Base-by-base conservation (phyloP, 2,797 vertebrate genomes). In the Nannoperca obscura region DNA sequence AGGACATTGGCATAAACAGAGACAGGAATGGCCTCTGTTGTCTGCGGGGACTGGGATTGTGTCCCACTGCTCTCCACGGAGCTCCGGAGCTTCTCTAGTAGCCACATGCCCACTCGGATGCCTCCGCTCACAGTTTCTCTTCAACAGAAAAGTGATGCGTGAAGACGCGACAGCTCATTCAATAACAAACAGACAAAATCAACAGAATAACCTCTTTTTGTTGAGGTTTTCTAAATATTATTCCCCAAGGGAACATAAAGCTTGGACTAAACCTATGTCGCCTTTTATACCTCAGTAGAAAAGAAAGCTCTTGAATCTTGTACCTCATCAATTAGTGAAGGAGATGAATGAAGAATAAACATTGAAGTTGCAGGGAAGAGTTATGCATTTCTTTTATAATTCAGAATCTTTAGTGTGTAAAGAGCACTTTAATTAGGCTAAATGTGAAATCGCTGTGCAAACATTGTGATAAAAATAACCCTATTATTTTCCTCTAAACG, bases 1-100 rank as follows among this genome's bases (percentile, higher is more conserved):
- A 99, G 96, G 71, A 99, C 97, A 15, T 99, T 99, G 93, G 96
- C 97, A 86, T 98, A 97, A 15, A 96, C 92, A 27, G 93, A 94
- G 0, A 96, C 84, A 27, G 93, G 96, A 70, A 96, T 94, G 86
- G 93, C 89, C 77, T 93, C 92, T 17, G 49, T 47, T 12, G 88
- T 91, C 65, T 90, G 90, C 4, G 87, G 80, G 71, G 85, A 27
- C 30, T 84, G 85, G 54, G 90, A 82, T n/a, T 92, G 84, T 55
- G 75, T 82, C 62, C 92, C 84, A 79, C 87, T 88, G 77, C 89
- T 86, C 74, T 93, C 90, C 73, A 91, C 83, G 11, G 92, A 92
- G 79, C 90, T 85, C 17, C 94, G 93, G 80, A 95, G 91, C 86
- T 92, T 94, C 76, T 94, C 93, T 79, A 95, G 82, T 12, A 95